Base-by-base conservation (phyloP, 2,797 vertebrate species). In the Falco novaeseelandiae region DNA sequence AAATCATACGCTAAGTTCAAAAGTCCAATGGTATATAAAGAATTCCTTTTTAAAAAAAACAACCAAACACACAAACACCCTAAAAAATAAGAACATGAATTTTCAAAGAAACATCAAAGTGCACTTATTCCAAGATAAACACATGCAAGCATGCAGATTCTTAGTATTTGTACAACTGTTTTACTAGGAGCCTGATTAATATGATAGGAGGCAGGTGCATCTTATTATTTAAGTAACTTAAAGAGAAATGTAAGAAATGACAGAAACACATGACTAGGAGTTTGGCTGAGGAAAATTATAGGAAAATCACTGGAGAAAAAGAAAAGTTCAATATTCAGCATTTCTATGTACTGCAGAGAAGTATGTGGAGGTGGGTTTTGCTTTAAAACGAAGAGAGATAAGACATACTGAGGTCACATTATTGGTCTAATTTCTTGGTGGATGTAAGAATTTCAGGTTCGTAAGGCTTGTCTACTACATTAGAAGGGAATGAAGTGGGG, bases 111-210 rank as follows among this genome's bases (percentile, higher is more conserved):
- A 70, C 20, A 83, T 63, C 42, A 65, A 73, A 1, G 4, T 22
- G 30, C 91, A 69, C 27, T 91, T 91, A 77, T 54, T 93, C 78
- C 82, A 89, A 79, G 42, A 38, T 48, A 83, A 92, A 92, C 82
- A 73, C 23, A 34, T 9, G 23, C 18, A 88, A 93, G 36, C 34
- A 55, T 5, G 25, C 29, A 76, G 73, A 26, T 46, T 89, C 65
- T 62, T 34, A 63, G 20, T 59, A 70, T 48, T 62, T 77, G 55
- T 80, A 78, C 36, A 81, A 91, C n/a, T 71, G 48, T 46, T 91
- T 77, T 85, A 71, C 48, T 19, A 36, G 23, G 32, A 93, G 40
- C 34, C 40, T 89, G 71, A 95, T 78, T 80, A 92, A 94, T 25
- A 32, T 40, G 20, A 9, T 10, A 71, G 44, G 29, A 93, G 87